phyloP scores from a whole-genome alignment of 2,888 invertebrate genomes.

The Melanotus villosus region DNA sequence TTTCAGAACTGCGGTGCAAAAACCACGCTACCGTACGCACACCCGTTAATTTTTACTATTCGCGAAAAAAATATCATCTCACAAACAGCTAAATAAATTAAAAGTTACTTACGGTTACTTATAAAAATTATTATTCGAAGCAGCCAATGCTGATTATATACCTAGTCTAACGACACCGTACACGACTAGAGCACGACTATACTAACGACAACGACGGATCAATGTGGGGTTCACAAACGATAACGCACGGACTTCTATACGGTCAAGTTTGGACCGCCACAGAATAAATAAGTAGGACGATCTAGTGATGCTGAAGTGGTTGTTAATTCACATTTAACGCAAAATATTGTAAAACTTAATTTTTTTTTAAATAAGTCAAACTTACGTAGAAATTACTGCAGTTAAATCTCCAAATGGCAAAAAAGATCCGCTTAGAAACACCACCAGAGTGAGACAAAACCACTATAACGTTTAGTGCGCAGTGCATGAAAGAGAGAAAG shows the following conservation, averaged over 20 bases:
- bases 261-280: constrained; percentile 20
- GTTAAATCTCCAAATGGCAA: constrained; percentile 37
- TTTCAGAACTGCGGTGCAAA: constrained; percentile 32
- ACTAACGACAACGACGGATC: constrained; percentile 58
- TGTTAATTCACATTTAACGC: background rate
- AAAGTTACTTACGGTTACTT: constrained; percentile 46
- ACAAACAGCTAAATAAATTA: constrained; percentile 16
- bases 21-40: constrained; percentile 32
- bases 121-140: constrained; percentile 39
- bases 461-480: constrained; percentile 22
- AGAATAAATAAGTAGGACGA: background rate
- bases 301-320: background rate
- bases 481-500: constrained; percentile 31
- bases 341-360: background rate
- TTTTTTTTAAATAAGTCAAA: constrained; percentile 7
- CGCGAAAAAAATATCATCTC: background rate
- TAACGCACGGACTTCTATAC: constrained; percentile 61
- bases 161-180: constrained; percentile 43
- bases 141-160: constrained; percentile 30
- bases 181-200: constrained; percentile 67
- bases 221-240: constrained; percentile 66
- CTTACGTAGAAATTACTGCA: constrained; percentile 29
- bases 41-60: background rate
- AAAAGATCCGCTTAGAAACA: constrained; percentile 44
- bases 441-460: constrained; percentile 36